A percentile compares a stretch with the other conserved stretches of the same genome.
Conservation (phyloP, 2,113 vertebrate species). For the Oriolus oriolus region DNA sequence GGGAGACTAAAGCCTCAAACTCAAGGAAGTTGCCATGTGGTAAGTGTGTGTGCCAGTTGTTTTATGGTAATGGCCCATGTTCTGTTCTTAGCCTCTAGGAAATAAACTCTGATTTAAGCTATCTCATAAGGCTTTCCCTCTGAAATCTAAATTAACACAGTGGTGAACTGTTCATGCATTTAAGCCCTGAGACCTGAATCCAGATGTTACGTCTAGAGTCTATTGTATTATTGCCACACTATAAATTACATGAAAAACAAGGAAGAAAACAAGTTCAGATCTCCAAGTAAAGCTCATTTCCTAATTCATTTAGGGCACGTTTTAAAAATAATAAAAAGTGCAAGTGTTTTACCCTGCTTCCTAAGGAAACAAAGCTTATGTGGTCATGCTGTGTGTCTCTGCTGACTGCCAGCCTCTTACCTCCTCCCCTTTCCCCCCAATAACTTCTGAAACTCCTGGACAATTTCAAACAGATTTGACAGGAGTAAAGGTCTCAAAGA, state of each 20-base stretch:
- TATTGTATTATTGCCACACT: not conserved
- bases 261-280: not conserved
- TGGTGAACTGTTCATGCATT: not conserved
- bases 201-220: not conserved
- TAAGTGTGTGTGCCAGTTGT: not conserved
- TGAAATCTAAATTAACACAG: not conserved
- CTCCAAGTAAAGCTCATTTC: not conserved
- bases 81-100: not conserved
- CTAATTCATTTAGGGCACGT: not conserved
- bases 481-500: conserved; percentile 53
- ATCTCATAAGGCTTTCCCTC: not conserved
- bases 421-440: not conserved
- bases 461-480: conserved; percentile 60
- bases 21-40: not conserved
- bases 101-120: not conserved
- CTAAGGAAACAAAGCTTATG: conserved; percentile 24
- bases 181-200: not conserved
- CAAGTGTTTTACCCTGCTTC: not conserved
- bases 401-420: not conserved
- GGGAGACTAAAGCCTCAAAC: not conserved
- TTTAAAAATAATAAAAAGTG: conserved; percentile 9
- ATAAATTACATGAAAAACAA: not conserved
- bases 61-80: not conserved
- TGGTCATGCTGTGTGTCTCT: not conserved
- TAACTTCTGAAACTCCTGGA: conserved; percentile 38